phyloP scores from a whole-genome alignment of 2,113 vertebrate species.

The Aptenodytes forsteri region DNA sequence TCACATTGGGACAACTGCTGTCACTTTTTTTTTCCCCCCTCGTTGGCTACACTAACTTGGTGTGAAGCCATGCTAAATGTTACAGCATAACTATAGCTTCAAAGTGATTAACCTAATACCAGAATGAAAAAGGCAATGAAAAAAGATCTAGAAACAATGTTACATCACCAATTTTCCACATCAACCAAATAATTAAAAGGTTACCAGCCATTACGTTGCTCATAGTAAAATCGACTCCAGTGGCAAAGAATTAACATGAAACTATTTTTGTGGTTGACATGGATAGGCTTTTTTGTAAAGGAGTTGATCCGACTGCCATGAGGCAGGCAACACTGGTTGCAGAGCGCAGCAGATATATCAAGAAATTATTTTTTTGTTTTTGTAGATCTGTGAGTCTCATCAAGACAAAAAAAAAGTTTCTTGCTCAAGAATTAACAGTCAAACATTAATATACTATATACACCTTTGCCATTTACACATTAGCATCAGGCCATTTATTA shows the following conservation, averaged over 20 bases:
- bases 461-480: constrained; percentile 97
- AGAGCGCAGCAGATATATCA: constrained; percentile 91
- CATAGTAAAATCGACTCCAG: constrained; percentile 89
- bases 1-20: constrained; percentile 84
- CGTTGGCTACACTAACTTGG: constrained; percentile 92
- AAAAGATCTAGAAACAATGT: constrained; percentile 93
- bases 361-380: constrained; percentile 82
- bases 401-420: constrained; percentile 86
- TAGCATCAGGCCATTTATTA: constrained; percentile 96
- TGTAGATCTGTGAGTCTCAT: constrained; percentile 92
- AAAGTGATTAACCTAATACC: constrained; percentile 92
- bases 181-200: constrained; percentile 94
- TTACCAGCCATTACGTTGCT: constrained; percentile 87
- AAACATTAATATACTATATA: constrained; percentile 99
- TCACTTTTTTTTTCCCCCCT: constrained; percentile 74
- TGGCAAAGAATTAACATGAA: constrained; percentile 86
- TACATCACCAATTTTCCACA: constrained; percentile 95
- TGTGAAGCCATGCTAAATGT: constrained; percentile 99
- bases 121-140: constrained; percentile 95
- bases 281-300: constrained; percentile 83
- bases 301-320: constrained; percentile 85
- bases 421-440: constrained; percentile 96
- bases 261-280: constrained; percentile 87
- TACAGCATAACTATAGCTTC: constrained; percentile 98
- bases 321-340: constrained; percentile 91